phyloP scores from a whole-genome alignment of 2,888 invertebrate genomes.

The Charanyca ferruginea region DNA sequence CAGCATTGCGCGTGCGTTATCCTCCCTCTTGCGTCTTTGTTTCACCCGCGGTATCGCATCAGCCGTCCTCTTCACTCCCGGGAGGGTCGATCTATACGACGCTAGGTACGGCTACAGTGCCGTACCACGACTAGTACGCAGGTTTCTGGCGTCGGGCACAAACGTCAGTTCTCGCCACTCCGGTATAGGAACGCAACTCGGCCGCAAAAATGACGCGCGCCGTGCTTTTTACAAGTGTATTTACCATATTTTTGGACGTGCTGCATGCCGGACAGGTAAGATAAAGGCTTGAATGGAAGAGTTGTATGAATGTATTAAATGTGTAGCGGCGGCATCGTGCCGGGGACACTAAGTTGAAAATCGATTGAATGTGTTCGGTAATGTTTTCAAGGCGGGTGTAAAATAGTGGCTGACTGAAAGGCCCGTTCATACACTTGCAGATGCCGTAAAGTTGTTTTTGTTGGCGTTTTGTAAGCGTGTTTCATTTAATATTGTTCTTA shows the following conservation, averaged over 20 bases:
- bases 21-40: constrained; percentile 79
- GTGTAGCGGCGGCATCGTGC: constrained; percentile 48
- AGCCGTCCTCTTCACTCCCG: constrained; percentile 79
- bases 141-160: constrained; percentile 85
- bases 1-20: constrained; percentile 87
- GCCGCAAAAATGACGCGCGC: constrained; percentile 92
- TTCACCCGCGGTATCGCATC: constrained; percentile 58
- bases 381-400: constrained; percentile 87
- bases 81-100: constrained; percentile 90
- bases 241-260: constrained; percentile 91
- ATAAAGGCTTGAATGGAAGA: constrained; percentile 59
- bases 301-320: constrained; percentile 54
- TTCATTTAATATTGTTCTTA: constrained; percentile 65
- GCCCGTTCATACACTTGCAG: constrained; percentile 73
- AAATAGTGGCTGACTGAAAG: constrained; percentile 84
- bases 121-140: constrained; percentile 87
- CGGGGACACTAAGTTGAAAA: constrained; percentile 80
- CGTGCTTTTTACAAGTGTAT: constrained; percentile 92
- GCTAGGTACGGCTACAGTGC: constrained; percentile 88
- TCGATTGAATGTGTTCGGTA: constrained; percentile 86
- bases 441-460: constrained; percentile 83
- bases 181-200: constrained; percentile 82
- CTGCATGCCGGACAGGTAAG: constrained; percentile 91
- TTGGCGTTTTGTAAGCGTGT: constrained; percentile 66
- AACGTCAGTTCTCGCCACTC: constrained; percentile 83